Evolutionary conservation across 2,888 invertebrate genomes (phyloP).

Genomic region (Mellilla xanthometata): DNA sequence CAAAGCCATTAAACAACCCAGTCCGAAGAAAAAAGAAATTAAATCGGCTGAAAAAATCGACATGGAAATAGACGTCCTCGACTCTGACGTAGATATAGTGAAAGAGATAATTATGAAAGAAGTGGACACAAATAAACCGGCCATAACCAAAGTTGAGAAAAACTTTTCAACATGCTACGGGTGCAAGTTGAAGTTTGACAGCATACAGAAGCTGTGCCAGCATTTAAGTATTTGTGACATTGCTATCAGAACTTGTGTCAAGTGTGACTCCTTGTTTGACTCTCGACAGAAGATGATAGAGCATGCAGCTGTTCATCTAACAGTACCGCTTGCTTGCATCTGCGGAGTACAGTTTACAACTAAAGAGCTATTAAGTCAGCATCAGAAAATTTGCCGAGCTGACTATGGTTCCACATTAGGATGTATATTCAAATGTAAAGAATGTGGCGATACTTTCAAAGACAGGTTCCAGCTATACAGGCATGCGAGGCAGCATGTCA

Average conservation of each 20-base stretch:
- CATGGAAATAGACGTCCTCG: conserved; percentile 68
- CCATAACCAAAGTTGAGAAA: conserved; percentile 35
- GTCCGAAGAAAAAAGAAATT: conserved; percentile 60
- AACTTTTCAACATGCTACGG: conserved; percentile 57
- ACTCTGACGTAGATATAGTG: conserved; percentile 64
- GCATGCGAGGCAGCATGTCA: conserved; percentile 65
- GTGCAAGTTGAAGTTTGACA: conserved; percentile 60
- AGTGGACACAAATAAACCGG: conserved; percentile 38
- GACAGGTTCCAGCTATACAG: conserved; percentile 61
- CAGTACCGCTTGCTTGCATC: conserved; percentile 45
- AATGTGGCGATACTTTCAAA: conserved; percentile 62
- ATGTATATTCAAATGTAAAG: conserved; percentile 63
- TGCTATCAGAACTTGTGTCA: conserved; percentile 60
- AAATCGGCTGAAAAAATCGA: conserved; percentile 47
- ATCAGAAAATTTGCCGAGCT: conserved; percentile 56
- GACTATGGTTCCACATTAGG: conserved; percentile 55
- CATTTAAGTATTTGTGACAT: conserved; percentile 66
- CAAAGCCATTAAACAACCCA: conserved; percentile 51
- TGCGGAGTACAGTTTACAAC: conserved; percentile 58
- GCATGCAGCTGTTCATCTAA: conserved; percentile 53
- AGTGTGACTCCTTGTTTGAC: conserved; percentile 63
- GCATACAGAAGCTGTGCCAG: conserved; percentile 56
- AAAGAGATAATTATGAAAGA: conserved; percentile 64
- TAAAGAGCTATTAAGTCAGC: conserved; percentile 53
- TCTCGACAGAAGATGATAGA: conserved; percentile 66